These are phyloP conservation scores for Irena cyanogastra DNA, from an alignment of 2,113 vertebrate genomes.

Conservation along the genomic window DNA sequence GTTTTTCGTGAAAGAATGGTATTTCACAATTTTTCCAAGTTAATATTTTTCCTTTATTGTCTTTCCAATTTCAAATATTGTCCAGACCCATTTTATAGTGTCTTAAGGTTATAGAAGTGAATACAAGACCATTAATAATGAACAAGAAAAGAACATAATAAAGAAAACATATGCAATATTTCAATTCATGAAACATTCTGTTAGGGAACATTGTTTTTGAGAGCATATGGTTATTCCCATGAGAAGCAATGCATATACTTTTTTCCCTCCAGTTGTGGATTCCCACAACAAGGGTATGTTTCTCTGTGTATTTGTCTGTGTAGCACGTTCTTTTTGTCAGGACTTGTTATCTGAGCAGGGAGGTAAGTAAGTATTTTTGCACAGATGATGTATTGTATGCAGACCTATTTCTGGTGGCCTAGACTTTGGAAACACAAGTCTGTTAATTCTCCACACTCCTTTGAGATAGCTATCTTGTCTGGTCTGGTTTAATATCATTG, in stretches of 20 bases:
- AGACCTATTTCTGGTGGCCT: slow-evolving; percentile 23
- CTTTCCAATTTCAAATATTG: slow-evolving; percentile 68
- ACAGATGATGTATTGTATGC: not conserved
- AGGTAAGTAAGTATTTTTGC: slow-evolving; percentile 12
- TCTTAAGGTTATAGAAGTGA: slow-evolving; percentile 57
- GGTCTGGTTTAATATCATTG: slow-evolving; percentile 45
- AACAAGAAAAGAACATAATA: slow-evolving; percentile 48
- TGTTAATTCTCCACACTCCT: slow-evolving; percentile 40
- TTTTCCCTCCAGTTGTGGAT: not conserved
- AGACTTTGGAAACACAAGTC: slow-evolving; percentile 27
- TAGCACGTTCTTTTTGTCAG: not conserved
- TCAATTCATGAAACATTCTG: slow-evolving; percentile 21
- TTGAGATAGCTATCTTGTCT: slow-evolving; percentile 56
- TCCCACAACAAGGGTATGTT: not conserved
- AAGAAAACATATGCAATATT: slow-evolving; percentile 56
- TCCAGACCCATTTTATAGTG: slow-evolving; percentile 58
- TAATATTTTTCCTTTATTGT: slow-evolving; percentile 67
- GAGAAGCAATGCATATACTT: slow-evolving; percentile 12
- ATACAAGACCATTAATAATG: slow-evolving; percentile 61
- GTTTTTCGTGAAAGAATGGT: slow-evolving; percentile 63
- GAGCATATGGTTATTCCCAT: slow-evolving; percentile 40
- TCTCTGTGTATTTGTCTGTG: not conserved
- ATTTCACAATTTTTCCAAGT: slow-evolving; percentile 69
- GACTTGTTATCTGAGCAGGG: not conserved
- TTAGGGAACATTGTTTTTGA: slow-evolving; percentile 4